Evolutionary conservation across 2,888 invertebrate genomes (phyloP).

Genomic region (Vesta saturnalis): DNA sequence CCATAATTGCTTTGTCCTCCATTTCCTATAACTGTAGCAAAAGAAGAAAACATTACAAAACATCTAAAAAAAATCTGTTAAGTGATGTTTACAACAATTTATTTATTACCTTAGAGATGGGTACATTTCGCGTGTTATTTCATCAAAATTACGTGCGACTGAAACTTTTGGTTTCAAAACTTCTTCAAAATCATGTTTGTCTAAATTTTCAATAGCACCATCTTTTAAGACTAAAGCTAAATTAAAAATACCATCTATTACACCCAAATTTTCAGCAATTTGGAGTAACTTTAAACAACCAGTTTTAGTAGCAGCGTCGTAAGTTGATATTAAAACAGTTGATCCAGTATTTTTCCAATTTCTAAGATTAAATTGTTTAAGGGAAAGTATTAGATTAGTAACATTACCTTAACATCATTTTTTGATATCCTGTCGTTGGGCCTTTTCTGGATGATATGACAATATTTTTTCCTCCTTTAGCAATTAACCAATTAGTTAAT

Average conservation of each 20-base stretch:
- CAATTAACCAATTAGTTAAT: constrained; percentile 80
- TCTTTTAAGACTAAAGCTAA: constrained; percentile 85
- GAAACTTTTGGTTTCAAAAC: constrained; percentile 81
- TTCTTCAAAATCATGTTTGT: constrained; percentile 71
- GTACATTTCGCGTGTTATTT: constrained; percentile 68
- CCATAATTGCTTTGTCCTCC: constrained; percentile 93
- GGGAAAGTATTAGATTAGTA: too few relatives aligned
- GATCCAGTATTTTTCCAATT: not conserved
- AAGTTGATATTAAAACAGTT: constrained; percentile 41
- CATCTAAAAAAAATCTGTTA: constrained; percentile 62
- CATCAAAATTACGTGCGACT: constrained; percentile 83
- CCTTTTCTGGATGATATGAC: constrained; percentile 85
- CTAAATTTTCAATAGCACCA: constrained; percentile 81
- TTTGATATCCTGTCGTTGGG: constrained; percentile 81
- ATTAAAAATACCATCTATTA: constrained; percentile 90
- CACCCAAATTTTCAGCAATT: constrained; percentile 71
- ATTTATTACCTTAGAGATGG: constrained; percentile 59
- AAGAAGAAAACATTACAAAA: constrained; percentile 93
- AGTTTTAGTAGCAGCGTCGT: constrained; percentile 74
- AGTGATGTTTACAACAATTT: not conserved
- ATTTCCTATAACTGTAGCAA: constrained; percentile 91
- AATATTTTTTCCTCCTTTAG: not conserved
- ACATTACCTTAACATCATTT: too few relatives aligned
- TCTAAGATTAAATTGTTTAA: too few relatives aligned
- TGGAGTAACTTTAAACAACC: constrained; percentile 78